Evolutionary conservation across 2,113 vertebrate genomes (phyloP).

Genomic region (Microtus oregoni): DNA sequence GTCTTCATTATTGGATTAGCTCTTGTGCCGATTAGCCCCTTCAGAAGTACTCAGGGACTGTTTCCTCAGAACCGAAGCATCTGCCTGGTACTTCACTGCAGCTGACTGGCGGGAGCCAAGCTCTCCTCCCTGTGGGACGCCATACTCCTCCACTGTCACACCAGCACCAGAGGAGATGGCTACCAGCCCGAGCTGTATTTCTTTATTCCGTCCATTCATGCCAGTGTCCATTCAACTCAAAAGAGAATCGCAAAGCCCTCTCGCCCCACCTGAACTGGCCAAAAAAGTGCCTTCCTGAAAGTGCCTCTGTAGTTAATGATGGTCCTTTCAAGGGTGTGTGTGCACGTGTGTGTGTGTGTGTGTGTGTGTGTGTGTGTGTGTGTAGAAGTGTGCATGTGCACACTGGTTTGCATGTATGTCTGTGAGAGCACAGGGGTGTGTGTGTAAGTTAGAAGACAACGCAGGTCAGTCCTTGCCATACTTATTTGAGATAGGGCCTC

Average conservation of each 20-base stretch:
- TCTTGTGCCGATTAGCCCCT: slow-evolving; percentile 1
- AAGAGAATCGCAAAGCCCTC: not conserved
- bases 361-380: not conserved
- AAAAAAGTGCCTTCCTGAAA: not conserved
- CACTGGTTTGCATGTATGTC: not conserved
- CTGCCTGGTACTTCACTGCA: accelerated
- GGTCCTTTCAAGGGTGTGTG: not conserved
- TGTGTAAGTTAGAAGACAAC: too few relatives aligned
- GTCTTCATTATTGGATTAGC: not conserved
- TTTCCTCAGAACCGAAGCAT: accelerated
- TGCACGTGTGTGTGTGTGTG: not conserved
- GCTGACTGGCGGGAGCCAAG: not conserved
- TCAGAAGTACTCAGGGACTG: not conserved
- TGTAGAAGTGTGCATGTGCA: accelerated
- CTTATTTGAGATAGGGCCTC: not conserved
- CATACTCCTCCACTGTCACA: accelerated
- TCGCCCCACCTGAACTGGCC: not conserved
- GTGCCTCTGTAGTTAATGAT: not conserved
- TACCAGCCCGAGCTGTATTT: not conserved
- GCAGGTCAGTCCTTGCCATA: not conserved
- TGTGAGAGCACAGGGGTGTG: not conserved
- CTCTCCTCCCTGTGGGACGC: accelerated
- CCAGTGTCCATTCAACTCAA: accelerated
- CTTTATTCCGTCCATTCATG: too few relatives aligned
- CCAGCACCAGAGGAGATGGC: accelerated